Percentiles rank a stretch among this genome's conserved stretches.
These are phyloP conservation scores for Entomobrya multifasciata DNA, from an alignment of 2,888 invertebrate species.

Conservation along the genomic window DNA sequence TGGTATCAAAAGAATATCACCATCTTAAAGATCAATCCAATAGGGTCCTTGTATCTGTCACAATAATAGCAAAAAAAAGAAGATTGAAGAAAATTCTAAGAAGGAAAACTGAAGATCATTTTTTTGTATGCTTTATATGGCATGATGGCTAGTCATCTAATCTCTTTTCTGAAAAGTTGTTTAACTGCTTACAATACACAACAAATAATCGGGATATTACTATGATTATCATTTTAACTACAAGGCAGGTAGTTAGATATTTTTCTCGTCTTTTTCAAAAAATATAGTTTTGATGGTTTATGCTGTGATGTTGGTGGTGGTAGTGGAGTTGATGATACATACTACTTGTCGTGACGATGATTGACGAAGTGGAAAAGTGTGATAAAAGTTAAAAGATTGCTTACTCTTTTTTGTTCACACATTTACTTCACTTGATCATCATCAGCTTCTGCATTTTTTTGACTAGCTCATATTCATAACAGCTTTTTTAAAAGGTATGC, in stretches of 20 bases:
- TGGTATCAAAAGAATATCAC: neutral
- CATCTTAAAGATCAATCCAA: neutral
- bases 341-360: conserved; percentile 57
- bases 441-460: conserved; percentile 43
- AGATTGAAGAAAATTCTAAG: conserved; percentile 19
- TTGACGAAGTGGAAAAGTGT: conserved; percentile 58
- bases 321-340: neutral
- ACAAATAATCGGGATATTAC: neutral
- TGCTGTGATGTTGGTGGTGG: conserved; percentile 18
- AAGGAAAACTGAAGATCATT: neutral
- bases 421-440: neutral
- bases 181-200: conserved; percentile 29
- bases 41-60: conserved; percentile 55
- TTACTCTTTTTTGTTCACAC: conserved; percentile 25
- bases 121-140: conserved; percentile 56
- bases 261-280: neutral
- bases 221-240: conserved; percentile 22
- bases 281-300: neutral
- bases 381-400: conserved; percentile 37
- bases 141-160: conserved; percentile 1
- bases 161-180: conserved; percentile 57
- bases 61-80: conserved; percentile 23
- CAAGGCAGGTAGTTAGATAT: neutral
- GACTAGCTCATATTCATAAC: too few relatives aligned
- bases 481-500: too few relatives aligned